Conservation (phyloP, 2,797 vertebrate species). For the Mus caroli region DNA sequence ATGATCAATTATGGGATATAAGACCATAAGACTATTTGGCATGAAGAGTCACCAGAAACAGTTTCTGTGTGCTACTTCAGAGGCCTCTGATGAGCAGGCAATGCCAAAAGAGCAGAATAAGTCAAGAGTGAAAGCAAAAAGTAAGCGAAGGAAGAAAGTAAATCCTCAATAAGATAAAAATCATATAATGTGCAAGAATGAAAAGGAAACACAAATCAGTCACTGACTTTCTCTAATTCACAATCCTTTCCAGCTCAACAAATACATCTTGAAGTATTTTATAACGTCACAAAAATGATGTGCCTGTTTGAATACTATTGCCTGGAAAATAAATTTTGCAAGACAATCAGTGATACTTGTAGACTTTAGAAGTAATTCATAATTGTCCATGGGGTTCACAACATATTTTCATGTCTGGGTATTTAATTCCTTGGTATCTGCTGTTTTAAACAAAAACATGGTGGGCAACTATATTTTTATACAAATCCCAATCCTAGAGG, state of each 20-base stretch:
- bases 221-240: neutral
- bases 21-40: neutral
- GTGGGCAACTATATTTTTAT: neutral
- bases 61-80: neutral
- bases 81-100: neutral
- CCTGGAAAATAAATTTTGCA: constrained; percentile 20
- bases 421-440: constrained; percentile 20
- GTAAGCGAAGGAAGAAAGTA: neutral
- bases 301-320: neutral
- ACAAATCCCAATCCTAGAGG: neutral
- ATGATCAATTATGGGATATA: neutral
- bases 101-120: neutral
- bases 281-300: neutral
- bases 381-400: neutral
- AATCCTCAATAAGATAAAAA: neutral
- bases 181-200: neutral
- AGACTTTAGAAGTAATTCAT: constrained; percentile 2
- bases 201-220: neutral
- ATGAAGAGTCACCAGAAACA: neutral
- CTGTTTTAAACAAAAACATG: constrained; percentile 20
- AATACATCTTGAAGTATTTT: constrained; percentile 47
- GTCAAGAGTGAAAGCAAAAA: neutral
- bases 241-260: neutral
- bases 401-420: neutral
- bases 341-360: neutral